phyloP scores from a whole-genome alignment of 2,888 invertebrate species.

The Horisme vitalbata region DNA sequence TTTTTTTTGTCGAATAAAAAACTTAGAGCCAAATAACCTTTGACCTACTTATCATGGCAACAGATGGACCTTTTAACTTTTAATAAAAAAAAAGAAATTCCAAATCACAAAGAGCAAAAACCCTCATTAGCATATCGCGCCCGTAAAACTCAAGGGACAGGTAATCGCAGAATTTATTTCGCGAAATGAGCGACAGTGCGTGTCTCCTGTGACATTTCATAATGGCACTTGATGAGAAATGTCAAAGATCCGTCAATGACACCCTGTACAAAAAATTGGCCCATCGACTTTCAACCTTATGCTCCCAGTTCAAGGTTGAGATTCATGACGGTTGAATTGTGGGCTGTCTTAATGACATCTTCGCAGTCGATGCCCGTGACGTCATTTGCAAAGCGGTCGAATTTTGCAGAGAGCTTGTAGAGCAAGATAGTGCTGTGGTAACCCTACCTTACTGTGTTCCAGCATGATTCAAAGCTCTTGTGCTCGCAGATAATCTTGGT shows the following conservation, averaged over 20 bases:
- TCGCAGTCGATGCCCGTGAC: conserved; percentile 44
- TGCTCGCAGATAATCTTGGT: too few species aligned
- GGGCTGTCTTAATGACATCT: conserved; percentile 46
- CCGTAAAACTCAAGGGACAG: conserved; percentile 26
- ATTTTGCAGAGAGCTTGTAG: conserved; percentile 28
- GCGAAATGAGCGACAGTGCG: conserved; percentile 32
- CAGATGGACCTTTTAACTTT: neutral
- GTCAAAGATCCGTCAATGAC: conserved; percentile 56
- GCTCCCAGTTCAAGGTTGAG: neutral
- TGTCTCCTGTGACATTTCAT: conserved; percentile 41
- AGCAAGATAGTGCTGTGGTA: neutral
- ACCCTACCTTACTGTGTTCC: too few species aligned
- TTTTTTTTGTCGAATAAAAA: too few species aligned
- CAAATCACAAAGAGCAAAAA: conserved; percentile 12
- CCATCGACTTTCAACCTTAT: conserved; percentile 14
- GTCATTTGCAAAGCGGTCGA: conserved; percentile 41
- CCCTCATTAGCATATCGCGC: conserved; percentile 31
- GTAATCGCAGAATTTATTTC: conserved; percentile 32
- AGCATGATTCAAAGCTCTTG: too few species aligned
- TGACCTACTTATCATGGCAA: neutral
- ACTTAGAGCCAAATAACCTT: too few species aligned
- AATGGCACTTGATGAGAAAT: conserved; percentile 53
- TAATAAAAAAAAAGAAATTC: conserved; percentile 4
- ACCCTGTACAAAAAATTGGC: conserved; percentile 17
- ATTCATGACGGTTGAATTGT: conserved; percentile 4